Percentiles rank a stretch among this genome's conserved stretches.
These are phyloP conservation scores for Sarcophilus harrisii DNA, from an alignment of 2,797 vertebrate genomes.

Conservation along the genomic window DNA sequence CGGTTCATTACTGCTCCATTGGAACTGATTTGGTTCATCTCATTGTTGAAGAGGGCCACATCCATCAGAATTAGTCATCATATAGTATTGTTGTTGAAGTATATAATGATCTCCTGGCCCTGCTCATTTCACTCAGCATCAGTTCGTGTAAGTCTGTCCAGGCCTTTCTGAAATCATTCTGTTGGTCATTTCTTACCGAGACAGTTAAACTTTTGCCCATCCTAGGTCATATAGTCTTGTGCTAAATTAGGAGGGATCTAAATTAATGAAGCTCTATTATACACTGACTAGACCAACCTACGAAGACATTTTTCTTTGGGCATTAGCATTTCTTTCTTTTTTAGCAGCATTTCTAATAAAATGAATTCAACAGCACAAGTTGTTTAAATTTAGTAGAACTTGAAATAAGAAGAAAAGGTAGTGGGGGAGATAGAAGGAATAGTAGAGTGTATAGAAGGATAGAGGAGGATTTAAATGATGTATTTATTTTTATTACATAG, in stretches of 20 bases:
- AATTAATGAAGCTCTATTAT: constrained; percentile 5
- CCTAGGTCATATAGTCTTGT: not conserved
- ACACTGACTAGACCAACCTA: not conserved
- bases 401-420: constrained; percentile 15
- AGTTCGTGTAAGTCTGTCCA: no score
- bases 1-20: no score
- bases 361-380: not conserved
- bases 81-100: no score
- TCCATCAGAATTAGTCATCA: no score
- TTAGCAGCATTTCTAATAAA: constrained; percentile 8
- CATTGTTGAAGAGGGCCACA: no score
- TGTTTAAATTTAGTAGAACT: not conserved
- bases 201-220: no score
- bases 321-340: not conserved
- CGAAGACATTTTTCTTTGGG: no score
- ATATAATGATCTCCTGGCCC: no score
- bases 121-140: no score
- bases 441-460: not conserved
- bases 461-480: not conserved
- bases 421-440: not conserved
- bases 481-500: constrained; percentile 16
- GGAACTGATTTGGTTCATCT: no score
- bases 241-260: constrained; percentile 3
- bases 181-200: no score
- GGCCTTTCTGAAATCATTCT: no score